A percentile compares a stretch with the other conserved stretches of the same genome.
Conservation (phyloP, 37 sponge, comb jelly and placozoan genomes). For the Petrosia ficiformis region DNA sequence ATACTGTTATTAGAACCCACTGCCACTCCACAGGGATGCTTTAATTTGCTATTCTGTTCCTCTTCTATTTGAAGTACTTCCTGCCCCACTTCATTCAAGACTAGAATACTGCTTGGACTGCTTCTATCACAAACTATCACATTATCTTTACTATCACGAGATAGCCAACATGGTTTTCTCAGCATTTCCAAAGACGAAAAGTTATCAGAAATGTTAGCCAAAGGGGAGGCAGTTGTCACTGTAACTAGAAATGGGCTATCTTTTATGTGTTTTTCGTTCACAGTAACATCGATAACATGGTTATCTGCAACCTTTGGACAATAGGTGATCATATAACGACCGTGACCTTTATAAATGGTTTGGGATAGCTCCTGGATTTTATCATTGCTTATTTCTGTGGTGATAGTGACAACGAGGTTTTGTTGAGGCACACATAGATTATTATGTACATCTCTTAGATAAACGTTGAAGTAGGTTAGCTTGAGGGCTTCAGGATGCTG, state of each 20-base stretch:
- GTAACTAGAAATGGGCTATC: slow-evolving; percentile 13
- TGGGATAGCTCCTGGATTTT: neutral
- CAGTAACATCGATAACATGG: neutral
- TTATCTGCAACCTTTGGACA: neutral
- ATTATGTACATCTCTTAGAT: neutral
- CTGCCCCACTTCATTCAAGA: too few relatives aligned
- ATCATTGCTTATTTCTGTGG: too few relatives aligned
- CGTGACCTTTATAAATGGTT: neutral
- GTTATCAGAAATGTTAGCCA: neutral
- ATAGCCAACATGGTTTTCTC: neutral
- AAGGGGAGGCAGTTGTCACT: neutral
- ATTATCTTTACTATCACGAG: neutral
- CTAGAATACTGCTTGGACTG: too few relatives aligned
- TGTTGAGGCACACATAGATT: too few relatives aligned
- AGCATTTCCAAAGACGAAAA: neutral
- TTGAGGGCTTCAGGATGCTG: neutral
- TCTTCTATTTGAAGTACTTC: too few relatives aligned
- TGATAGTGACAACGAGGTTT: too few relatives aligned
- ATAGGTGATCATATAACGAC: neutral
- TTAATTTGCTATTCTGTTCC: too few relatives aligned
- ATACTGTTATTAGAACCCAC: neutral
- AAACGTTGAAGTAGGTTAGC: neutral
- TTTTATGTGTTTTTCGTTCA: slow-evolving; percentile 10
- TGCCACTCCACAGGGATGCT: neutral
- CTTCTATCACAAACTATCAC: too few relatives aligned